Evolutionary conservation across 2,113 vertebrate species (phyloP).

Genomic region (Camelus bactrianus): DNA sequence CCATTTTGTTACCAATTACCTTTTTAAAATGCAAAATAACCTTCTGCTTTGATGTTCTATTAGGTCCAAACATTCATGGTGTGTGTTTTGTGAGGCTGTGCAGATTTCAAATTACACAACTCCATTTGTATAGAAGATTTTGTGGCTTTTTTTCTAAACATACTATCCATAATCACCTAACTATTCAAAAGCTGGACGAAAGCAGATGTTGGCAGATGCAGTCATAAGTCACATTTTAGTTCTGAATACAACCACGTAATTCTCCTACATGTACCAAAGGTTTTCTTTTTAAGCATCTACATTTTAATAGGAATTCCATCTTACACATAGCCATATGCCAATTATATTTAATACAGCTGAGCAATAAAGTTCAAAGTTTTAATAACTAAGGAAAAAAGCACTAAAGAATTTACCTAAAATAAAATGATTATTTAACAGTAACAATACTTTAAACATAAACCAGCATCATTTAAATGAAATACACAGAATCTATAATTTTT

Average conservation of each 20-base stretch:
- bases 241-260: not conserved
- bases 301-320: constrained; percentile 38
- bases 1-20: not conserved
- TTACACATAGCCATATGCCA: not conserved
- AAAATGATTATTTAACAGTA: not conserved
- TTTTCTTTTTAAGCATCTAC: constrained; percentile 9
- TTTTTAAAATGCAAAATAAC: constrained; percentile 41
- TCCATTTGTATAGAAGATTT: not conserved
- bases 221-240: not conserved
- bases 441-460: not conserved
- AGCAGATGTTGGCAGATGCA: constrained; percentile 22
- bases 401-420: not conserved
- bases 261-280: not conserved
- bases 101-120: not conserved
- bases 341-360: constrained; percentile 48
- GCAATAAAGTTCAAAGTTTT: not conserved
- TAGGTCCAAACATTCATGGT: not conserved
- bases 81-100: not conserved
- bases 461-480: constrained; percentile 10
- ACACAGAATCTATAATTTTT: not conserved
- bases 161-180: not conserved
- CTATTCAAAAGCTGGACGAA: constrained; percentile 43
- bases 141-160: not conserved
- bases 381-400: constrained; percentile 22
- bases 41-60: constrained; percentile 27